Base-by-base conservation (phyloP, 1,140 invertebrate species). In the Sinonovacula constricta region DNA sequence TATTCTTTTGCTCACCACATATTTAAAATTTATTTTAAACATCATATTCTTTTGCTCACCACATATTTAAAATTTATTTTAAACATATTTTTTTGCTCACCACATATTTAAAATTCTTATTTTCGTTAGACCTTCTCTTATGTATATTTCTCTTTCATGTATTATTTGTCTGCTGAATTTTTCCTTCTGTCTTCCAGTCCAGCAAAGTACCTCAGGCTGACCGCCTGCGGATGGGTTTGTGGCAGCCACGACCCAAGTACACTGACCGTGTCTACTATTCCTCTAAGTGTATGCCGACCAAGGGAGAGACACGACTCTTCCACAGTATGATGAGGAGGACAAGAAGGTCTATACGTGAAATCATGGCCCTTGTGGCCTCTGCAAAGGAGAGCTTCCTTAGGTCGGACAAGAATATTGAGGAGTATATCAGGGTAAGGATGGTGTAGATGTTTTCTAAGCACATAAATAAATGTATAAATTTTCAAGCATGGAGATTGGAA, bases 201-300 rank as follows among this genome's bases (percentile, higher is more conserved):
- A 84, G 68, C 53, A 86, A 88, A 80, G 86, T 90, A 14, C 88
- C 89, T 18, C 80, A 90, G 65, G 59, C 82, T 51, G 88, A 90
- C 59, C 90, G 89, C 89, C 71, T 84, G 15, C 63, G 85, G 53
- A 82, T 89, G 22, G 90, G 90, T 26, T 70, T 91, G 14, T 86
- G 81, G 76, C 78, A 86, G 33, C 88, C 88, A 22, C 79, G 84
- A 18, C 90, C 90, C 0, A 84, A 85, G 28, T 91, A 91, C 82
- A 81, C 82, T 10, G 88, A 90, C 76, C 66, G 88, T 18, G 79
- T 88, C 34, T 91, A 91, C 75, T 85, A 85, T 60, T 90, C 89
- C 1, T 79, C 78, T n/a, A 88, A 85, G 57, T 90, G 87, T 76
- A 63, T 84, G 63, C 89, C 89, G n/a, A 83, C 84, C 22, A 81